Base-by-base conservation (phyloP, 2,888 invertebrate species). In the Caenorhabditis parvicauda region DNA sequence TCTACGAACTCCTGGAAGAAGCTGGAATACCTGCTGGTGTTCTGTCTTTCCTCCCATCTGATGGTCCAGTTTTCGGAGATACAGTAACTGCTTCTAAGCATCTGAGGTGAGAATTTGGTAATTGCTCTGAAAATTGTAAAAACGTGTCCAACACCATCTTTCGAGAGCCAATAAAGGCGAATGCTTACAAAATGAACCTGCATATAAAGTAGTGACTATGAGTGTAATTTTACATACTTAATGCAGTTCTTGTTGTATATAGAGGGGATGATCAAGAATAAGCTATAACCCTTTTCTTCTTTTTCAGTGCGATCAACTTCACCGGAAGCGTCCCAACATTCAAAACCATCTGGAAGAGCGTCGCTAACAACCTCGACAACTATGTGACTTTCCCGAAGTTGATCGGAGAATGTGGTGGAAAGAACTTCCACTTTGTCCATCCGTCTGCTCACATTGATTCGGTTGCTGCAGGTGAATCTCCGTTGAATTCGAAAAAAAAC, bases 371-470 rank as follows among this genome's bases (percentile, higher is more conserved):
- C 81, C 86, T 98, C 41, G 86, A 87, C 71, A 87, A 83, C 2
- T 98, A 94, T 82, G 86, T 84, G 41, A 91, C 91, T 81, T 98
- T 92, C 82, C 98, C 98, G 0, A 87, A 94, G 68, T 84, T 99
- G 52, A 89, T 95, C 76, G 86, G 85, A 82, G 98, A 98, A 84
- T 96, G 95, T 83, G 98, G 98, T 50, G 98, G 98, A 27, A 99
- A 99, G 83, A 99, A 98, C 84, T 98, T 90, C 83, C 98, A 99
- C 82, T 93, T 98, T 78, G 86, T 98, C 27, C 98, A 99, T 83
- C 88, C 90, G 0, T 87, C 90, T 12, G 96, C 95, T 12, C 89
- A 96, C 82, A 85, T 88, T 0, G 86, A 88, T 22, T 86, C 89
- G 7, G 94, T 94, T 2, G 87, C 92, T 0, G 62, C 72, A n/a